These are phyloP conservation scores for Gymnobelideus leadbeateri DNA, from an alignment of 2,113 vertebrate genomes.

Conservation along the genomic window DNA sequence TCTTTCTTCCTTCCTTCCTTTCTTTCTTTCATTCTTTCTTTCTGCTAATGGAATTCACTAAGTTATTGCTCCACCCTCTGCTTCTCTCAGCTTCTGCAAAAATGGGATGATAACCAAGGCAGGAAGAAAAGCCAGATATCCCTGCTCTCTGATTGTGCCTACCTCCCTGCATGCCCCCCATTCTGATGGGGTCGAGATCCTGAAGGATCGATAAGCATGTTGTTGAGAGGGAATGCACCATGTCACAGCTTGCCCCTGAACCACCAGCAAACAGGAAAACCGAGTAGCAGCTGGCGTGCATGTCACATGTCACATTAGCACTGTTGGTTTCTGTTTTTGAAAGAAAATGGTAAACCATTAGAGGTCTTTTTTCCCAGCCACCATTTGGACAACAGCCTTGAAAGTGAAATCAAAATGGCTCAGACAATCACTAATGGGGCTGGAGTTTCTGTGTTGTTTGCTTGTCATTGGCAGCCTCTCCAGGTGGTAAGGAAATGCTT, in stretches of 20 bases:
- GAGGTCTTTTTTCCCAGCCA: not conserved
- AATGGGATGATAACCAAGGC: not conserved
- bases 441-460: not conserved
- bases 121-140: not conserved
- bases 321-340: slow-evolving; percentile 40
- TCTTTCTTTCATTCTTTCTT: not conserved
- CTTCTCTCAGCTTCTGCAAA: not conserved
- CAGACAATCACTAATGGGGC: not conserved
- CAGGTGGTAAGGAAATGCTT: not conserved
- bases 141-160: not conserved
- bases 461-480: not conserved
- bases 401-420: slow-evolving; percentile 10
- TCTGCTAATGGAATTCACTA: not conserved
- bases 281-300: not conserved
- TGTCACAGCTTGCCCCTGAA: not conserved
- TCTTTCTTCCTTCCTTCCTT: no score
- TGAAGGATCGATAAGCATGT: not conserved
- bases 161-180: not conserved
- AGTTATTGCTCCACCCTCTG: not conserved
- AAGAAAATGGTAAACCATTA: slow-evolving; percentile 46
- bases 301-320: slow-evolving; percentile 49
- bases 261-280: slow-evolving; percentile 52
- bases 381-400: slow-evolving; percentile 25
- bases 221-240: not conserved
- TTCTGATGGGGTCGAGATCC: not conserved